These are phyloP conservation scores for Melanerpes formicivorus DNA, from an alignment of 2,113 vertebrate species.

Conservation along the genomic window DNA sequence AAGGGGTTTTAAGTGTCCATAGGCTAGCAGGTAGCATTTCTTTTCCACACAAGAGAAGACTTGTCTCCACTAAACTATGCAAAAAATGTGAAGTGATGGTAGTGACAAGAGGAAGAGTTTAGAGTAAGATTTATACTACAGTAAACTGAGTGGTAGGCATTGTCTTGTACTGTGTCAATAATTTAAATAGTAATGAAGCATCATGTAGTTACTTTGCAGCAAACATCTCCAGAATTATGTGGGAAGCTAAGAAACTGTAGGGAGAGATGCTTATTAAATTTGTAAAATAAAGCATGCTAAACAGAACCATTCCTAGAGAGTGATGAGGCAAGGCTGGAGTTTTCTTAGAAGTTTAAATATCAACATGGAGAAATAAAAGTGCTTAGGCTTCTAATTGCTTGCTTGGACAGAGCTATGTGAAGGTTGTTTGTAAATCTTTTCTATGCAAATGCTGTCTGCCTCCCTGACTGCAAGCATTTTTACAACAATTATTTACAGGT, in stretches of 20 bases:
- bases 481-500: conserved; percentile 75
- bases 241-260: conserved; percentile 24
- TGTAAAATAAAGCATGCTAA: conserved; percentile 30
- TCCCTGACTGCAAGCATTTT: conserved; percentile 69
- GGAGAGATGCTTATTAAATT: conserved; percentile 40
- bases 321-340: conserved; percentile 42
- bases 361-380: conserved; percentile 57
- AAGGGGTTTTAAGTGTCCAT: conserved; percentile 6
- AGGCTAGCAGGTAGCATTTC: conserved; percentile 49
- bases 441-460: conserved; percentile 61
- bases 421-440: conserved; percentile 58
- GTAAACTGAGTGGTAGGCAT: not conserved
- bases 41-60: not conserved
- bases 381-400: conserved; percentile 71
- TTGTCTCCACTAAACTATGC: not conserved
- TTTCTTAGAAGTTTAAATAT: conserved; percentile 54
- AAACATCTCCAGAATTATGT: conserved; percentile 26
- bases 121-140: not conserved
- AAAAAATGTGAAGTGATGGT: not conserved
- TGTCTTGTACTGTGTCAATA: not conserved
- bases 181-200: not conserved
- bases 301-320: conserved; percentile 62
- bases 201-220: conserved; percentile 21
- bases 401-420: conserved; percentile 50
- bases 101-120: not conserved